Percentiles rank a stretch among this genome's conserved stretches.
Conservation (phyloP, 2,113 vertebrate genomes). For the Sigmodon hispidus region DNA sequence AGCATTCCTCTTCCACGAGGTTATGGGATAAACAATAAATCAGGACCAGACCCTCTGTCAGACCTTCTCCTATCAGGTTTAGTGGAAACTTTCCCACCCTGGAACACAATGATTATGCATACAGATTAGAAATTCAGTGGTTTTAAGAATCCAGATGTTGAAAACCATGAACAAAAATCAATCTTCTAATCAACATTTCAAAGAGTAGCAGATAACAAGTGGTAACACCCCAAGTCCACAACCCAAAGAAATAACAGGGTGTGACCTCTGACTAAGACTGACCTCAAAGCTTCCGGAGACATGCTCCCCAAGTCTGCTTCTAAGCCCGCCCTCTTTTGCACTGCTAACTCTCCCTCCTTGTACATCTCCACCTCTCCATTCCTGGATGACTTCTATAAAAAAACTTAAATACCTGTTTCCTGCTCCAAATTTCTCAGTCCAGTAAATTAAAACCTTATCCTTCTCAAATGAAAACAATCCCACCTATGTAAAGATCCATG, state of each 20-base stretch:
- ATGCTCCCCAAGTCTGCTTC: background rate
- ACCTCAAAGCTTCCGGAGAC: constrained; percentile 57
- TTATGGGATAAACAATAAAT: background rate
- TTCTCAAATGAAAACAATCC: constrained; percentile 16
- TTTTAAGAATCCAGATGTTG: constrained; percentile 63
- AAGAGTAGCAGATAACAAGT: constrained; percentile 68
- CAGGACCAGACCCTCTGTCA: background rate
- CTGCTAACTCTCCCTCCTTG: background rate
- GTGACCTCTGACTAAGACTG: constrained; percentile 66
- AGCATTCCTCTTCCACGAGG: background rate
- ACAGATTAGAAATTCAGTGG: constrained; percentile 38
- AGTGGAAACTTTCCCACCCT: constrained; percentile 14
- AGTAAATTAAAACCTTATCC: constrained; percentile 15
- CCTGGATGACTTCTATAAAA: background rate
- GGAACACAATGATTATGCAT: constrained; percentile 34
- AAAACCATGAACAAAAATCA: constrained; percentile 55
- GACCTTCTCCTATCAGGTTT: background rate
- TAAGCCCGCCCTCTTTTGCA: background rate
- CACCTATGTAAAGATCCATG: background rate
- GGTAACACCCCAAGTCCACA: constrained; percentile 66
- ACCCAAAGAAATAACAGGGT: constrained; percentile 72
- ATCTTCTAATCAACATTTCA: constrained; percentile 68
- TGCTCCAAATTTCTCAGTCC: constrained; percentile 35
- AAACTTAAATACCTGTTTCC: constrained; percentile 28
- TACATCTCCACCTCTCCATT: background rate